A percentile compares a stretch with the other conserved stretches of the same genome.
Conservation (phyloP, 2,113 vertebrate species). For the Onychorhynchus coronatus region DNA sequence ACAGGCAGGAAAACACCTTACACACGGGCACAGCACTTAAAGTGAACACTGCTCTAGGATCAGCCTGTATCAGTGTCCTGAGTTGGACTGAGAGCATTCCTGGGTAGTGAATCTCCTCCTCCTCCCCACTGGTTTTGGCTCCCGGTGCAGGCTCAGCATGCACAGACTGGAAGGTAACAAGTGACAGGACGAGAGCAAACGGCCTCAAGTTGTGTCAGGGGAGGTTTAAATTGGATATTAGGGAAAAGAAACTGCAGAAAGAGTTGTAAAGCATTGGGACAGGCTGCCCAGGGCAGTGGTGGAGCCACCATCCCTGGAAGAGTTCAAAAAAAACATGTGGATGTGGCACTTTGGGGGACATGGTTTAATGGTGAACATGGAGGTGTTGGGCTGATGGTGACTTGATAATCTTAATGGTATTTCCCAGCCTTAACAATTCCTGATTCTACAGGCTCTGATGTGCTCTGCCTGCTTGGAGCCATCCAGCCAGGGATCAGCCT, state of each 20-base stretch:
- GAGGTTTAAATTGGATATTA: not conserved
- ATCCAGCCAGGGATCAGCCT: not conserved
- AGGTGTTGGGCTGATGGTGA: not conserved
- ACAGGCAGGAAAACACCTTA: accelerated
- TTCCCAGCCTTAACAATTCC: not conserved
- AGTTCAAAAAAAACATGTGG: not conserved
- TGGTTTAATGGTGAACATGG: not conserved
- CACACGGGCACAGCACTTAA: not conserved
- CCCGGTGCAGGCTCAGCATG: accelerated
- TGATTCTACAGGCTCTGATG: not conserved
- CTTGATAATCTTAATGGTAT: not conserved
- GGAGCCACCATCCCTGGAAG: not conserved
- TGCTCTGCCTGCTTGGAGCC: not conserved
- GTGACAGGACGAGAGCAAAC: not conserved
- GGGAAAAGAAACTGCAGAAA: not conserved
- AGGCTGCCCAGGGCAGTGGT: not conserved
- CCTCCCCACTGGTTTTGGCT: not conserved
- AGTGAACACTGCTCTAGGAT: not conserved
- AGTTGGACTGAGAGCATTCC: not conserved
- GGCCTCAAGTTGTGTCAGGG: not conserved
- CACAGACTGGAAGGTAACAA: not conserved
- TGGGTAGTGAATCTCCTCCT: not conserved
- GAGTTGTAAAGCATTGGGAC: not conserved
- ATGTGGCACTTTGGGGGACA: not conserved
- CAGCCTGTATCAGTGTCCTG: not conserved